Base-by-base conservation (phyloP, 2,113 vertebrate species). In the Enhydra lutris region DNA sequence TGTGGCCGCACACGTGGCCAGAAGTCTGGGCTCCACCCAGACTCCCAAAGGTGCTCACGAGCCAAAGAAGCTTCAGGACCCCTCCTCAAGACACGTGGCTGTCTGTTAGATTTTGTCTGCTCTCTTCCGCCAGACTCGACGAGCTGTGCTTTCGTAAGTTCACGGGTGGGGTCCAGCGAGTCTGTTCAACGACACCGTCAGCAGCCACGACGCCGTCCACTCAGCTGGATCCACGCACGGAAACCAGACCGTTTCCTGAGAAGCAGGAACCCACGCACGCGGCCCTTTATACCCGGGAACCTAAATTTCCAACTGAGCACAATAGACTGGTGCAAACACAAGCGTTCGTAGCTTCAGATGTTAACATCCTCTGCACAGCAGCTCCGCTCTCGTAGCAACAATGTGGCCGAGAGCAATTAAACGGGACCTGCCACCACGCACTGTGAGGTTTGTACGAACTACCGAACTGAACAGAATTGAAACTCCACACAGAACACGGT, bases 1-100 rank as follows among this genome's bases (percentile, higher is more conserved):
- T 20, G 0, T 12, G 26, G 4, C n/a, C 23, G 4, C 31, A 2
- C 36, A n/a, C 2, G 1, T 6, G 21, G 6, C 26, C 14, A 55
- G 10, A 20, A 79, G 42, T 86, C 67, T 45, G 65, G 91, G 36
- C 9, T 63, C 39, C 47, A n/a, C 36, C 39, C 39, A 78, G 34
- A 73, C 11, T n/a, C 29, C 11, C 87, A 74, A 91, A 78, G 26
- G 34, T 20, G 2, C 18, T 61, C 31, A 82, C 6, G 15, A 82
- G 12, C 55, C 52, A 94, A 57, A 74, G 34, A 67, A 18, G 3
- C 2, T 84, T 29, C 61, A 31, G 1, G 76, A 47, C 59, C 42
- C 20, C 24, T 59, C 39, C 78, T 85, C 17, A 80, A 85, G 59
- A 24, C 15, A 8, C 42, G 6, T 42, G 24, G 39, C 55, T 14